Percentiles rank a stretch among this genome's conserved stretches.
Evolutionary conservation across 2,888 invertebrate genomes (phyloP).

Genomic region (Isoperla grammatica): DNA sequence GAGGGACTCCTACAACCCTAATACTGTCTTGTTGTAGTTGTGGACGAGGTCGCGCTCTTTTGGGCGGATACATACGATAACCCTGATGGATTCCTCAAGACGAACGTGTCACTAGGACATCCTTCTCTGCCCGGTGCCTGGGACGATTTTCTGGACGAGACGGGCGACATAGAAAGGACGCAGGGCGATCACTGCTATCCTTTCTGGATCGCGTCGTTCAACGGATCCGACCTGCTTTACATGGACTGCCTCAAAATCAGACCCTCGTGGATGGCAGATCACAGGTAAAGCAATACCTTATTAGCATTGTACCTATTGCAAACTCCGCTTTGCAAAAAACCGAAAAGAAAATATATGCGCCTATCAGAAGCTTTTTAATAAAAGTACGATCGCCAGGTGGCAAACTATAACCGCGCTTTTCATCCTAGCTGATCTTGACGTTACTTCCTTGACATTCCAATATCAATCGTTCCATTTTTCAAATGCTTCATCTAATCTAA

Average conservation of each 20-base stretch:
- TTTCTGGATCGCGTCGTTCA: constrained; percentile 65
- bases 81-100: constrained; percentile 42
- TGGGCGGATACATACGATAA: constrained; percentile 37
- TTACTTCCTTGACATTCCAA: too few relatives aligned
- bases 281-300: constrained; percentile 39
- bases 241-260: constrained; percentile 70
- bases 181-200: constrained; percentile 57
- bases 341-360: too few relatives aligned
- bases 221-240: constrained; percentile 53
- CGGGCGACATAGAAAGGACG: neutral
- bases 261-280: constrained; percentile 80
- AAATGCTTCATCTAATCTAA: too few relatives aligned
- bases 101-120: constrained; percentile 41
- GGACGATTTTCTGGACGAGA: constrained; percentile 24
- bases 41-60: constrained; percentile 35
- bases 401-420: too few relatives aligned
- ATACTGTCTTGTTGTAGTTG: neutral
- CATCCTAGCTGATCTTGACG: too few relatives aligned
- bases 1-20: too few relatives aligned
- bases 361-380: too few relatives aligned
- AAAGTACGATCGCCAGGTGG: too few relatives aligned
- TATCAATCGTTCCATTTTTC: too few relatives aligned
- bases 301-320: too few relatives aligned
- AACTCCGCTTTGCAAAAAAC: too few relatives aligned
- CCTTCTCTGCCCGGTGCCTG: constrained; percentile 40